Evolutionary conservation across 2,113 vertebrate species (phyloP), one percentile per base, ranked within the genome.

Genomic region (Paramormyrops kingsleyae): DNA sequence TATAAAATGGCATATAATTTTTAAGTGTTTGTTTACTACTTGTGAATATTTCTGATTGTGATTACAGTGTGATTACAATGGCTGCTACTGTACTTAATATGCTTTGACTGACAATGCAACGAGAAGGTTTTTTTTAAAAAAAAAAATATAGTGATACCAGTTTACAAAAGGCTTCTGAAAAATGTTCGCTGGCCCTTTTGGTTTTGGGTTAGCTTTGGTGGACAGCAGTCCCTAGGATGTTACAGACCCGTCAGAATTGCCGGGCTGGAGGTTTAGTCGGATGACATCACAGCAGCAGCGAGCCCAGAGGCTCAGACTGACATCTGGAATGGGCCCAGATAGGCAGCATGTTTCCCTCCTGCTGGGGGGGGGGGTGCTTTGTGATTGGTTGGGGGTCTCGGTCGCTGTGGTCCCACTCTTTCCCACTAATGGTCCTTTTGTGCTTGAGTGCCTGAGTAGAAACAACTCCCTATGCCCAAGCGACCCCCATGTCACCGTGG

Each of bases 371-470:
- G 42, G 44, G 21, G 46, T 24, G 56, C 1, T 2, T 59, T 85
- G 83, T 47, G 83, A 4, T 6, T 5, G 17, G 46, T 39, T 1
- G 46, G 47, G 24, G n/a, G 44, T 5, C 24, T 47, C 12, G 27
- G 46, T 6, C 3, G 24, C 21, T 12, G 8, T 24, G 83, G 44
- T 77, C 31, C 31, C 31, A 21, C 83, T 85, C 5, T 87, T 87
- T 87, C 27, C 12, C 85, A 53, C 85, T 87, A 87, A 87, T 87
- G n/a, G 85, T 4, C 85, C 85, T 52, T 87, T 87, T 87, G 85
- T 87, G 85, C 85, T 52, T 12, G 12, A 52, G 49, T 27, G 47
- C 85, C 85, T 53, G 15, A 87, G 49, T 52, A 56, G 27, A 52
- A 52, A 9, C 49, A 27, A 13, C 85, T 5, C n/a, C 49, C 47